A percentile compares a stretch with the other conserved stretches of the same genome.
Conservation (phyloP, 1,140 invertebrate genomes). For the Dreissena polymorpha region DNA sequence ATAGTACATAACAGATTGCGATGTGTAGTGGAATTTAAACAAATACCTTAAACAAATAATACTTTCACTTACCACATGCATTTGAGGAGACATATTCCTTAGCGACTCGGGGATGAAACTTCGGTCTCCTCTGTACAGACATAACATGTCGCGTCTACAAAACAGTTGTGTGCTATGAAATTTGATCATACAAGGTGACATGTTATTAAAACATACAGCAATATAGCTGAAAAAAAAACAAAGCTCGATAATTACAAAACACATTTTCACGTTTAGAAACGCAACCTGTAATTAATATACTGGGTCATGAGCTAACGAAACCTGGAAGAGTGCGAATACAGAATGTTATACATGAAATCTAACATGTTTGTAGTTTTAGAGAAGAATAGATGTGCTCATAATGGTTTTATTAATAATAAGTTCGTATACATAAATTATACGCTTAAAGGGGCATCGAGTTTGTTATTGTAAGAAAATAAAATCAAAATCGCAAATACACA, state of each 20-base stretch:
- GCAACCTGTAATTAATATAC: background rate
- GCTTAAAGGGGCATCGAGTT: too few relatives aligned
- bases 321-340: too few relatives aligned
- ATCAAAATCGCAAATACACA: too few relatives aligned
- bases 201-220: background rate
- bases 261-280: background rate
- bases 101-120: background rate
- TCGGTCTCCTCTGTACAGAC: background rate
- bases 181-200: background rate
- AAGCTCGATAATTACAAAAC: background rate
- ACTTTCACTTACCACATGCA: background rate
- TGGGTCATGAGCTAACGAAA: background rate
- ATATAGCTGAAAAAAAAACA: background rate
- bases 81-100: background rate
- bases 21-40: too few relatives aligned
- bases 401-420: too few relatives aligned
- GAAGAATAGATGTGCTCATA: too few relatives aligned
- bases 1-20: too few relatives aligned
- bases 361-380: too few relatives aligned
- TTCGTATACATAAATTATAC: too few relatives aligned
- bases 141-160: background rate
- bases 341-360: background rate
- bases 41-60: too few relatives aligned
- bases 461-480: too few relatives aligned
- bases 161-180: background rate